Evolutionary conservation across 2,797 vertebrate genomes (phyloP), one percentile per base, ranked within the genome.

Genomic region (Coracias cyanogaster): DNA sequence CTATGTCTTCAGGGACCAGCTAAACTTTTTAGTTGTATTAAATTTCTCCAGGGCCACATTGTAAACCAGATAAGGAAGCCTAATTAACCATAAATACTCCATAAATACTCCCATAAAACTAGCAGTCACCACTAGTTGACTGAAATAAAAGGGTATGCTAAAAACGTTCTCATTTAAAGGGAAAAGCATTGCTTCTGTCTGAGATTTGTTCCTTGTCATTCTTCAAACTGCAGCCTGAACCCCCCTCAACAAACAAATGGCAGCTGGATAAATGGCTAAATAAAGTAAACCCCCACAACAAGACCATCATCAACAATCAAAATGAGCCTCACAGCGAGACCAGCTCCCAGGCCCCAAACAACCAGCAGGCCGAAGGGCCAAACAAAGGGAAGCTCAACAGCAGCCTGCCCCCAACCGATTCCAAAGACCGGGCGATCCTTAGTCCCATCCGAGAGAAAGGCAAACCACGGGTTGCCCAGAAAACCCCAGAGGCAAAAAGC

Each of bases 251-350:
- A 72, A 99, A 99, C 97, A 99, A 99, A 96, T 99, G 99, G 99
- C 99, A 99, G 97, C 94, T 99, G 97, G 99, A 99, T 97, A 99
- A 99, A 97, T 99, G 99, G 99, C 97, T 99, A 90, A 99, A 99
- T 97, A 99, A 99, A 96, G 99, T 99, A 94, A 99, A 99, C 87
- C 98, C 99, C 37, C 99, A 99, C 95, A 99, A 99, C 95, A 99
- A 99, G 97, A 98, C 99, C 35, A 98, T 99, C 96, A 99, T 99
- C 85, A 99, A 97, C 95, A 98, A 97, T 88, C 99, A 99, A 96
- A 98, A 98, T 94, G 99, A 99, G 77, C 98, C 98, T 52, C 98
- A 98, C 96, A 98, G 95, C 2, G 98, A 98, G 81, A 98, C 76
- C 7, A 97, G 95, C 85, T 97, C 98, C 94, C 97, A 99, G 96